These are phyloP conservation scores for Grammomys dolichurus DNA, from an alignment of 2,113 vertebrate species.

Conservation along the genomic window DNA sequence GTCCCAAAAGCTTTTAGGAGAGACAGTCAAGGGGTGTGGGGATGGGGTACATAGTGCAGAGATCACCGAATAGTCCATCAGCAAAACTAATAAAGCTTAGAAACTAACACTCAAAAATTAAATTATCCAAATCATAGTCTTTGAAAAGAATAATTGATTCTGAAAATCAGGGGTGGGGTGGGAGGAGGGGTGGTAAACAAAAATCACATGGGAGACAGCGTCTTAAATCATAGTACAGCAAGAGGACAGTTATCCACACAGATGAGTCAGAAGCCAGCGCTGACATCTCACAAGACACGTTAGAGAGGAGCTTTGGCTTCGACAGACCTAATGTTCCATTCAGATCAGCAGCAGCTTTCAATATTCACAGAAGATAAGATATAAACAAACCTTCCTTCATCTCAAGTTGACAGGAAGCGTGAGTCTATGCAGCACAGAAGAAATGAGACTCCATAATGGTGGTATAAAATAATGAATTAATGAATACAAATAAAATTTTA, in stretches of 20 bases:
- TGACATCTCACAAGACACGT: not conserved
- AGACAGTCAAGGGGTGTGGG: not conserved
- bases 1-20: not conserved
- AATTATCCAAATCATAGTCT: not conserved
- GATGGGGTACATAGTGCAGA: not conserved
- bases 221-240: not conserved
- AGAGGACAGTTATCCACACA: not conserved
- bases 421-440: not conserved
- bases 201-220: not conserved
- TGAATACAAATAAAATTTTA: not conserved
- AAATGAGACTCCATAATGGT: not conserved
- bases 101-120: not conserved
- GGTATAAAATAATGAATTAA: slow-evolving; percentile 8
- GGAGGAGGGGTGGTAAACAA: not conserved
- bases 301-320: not conserved
- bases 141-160: not conserved
- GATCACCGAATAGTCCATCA: not conserved
- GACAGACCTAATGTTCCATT: not conserved
- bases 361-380: not conserved
- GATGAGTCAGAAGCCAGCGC: not conserved
- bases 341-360: not conserved
- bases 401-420: not conserved
- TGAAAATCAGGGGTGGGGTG: not conserved
- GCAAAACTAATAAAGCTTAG: not conserved
- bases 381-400: not conserved